phyloP scores from a whole-genome alignment of 2,888 invertebrate genomes.

The Charanyca ferruginea region DNA sequence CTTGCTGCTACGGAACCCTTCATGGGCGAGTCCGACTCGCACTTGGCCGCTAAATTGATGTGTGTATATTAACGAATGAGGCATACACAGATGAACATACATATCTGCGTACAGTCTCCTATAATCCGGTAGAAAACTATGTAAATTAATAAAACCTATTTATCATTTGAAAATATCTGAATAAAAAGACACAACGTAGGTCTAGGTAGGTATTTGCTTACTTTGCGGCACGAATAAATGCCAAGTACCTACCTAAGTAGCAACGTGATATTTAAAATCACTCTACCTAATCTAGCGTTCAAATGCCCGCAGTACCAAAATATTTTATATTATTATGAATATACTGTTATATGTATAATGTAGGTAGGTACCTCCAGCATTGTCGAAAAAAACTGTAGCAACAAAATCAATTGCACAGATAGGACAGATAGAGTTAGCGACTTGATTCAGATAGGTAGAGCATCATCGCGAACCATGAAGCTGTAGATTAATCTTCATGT shows the following conservation, averaged over 20 bases:
- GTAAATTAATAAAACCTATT: not conserved
- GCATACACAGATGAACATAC: no score
- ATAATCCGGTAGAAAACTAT: not conserved
- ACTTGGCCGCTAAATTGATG: no score
- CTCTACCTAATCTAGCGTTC: slow-evolving; percentile 57
- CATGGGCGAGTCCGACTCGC: no score
- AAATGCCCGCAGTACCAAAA: slow-evolving; percentile 54
- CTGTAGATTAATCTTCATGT: no score
- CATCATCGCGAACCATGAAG: no score
- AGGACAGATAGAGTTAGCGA: slow-evolving; percentile 26
- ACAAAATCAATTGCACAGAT: slow-evolving; percentile 19
- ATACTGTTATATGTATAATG: slow-evolving; percentile 12
- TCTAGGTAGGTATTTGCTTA: slow-evolving; percentile 37
- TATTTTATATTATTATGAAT: slow-evolving; percentile 35
- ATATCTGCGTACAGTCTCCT: no score
- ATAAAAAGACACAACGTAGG: slow-evolving; percentile 35
- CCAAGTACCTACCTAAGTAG: slow-evolving; percentile 47
- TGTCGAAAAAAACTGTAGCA: slow-evolving; percentile 33
- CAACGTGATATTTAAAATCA: slow-evolving; percentile 61
- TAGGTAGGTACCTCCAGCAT: slow-evolving; percentile 11
- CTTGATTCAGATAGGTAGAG: slow-evolving; percentile 33
- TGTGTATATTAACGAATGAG: no score
- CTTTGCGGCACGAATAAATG: slow-evolving; percentile 46
- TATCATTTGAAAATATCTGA: slow-evolving; percentile 8
- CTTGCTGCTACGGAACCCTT: no score